A percentile compares a stretch with the other conserved stretches of the same genome.
phyloP scores from a whole-genome alignment of 2,888 invertebrate species.

The Apodemia arnacis region DNA sequence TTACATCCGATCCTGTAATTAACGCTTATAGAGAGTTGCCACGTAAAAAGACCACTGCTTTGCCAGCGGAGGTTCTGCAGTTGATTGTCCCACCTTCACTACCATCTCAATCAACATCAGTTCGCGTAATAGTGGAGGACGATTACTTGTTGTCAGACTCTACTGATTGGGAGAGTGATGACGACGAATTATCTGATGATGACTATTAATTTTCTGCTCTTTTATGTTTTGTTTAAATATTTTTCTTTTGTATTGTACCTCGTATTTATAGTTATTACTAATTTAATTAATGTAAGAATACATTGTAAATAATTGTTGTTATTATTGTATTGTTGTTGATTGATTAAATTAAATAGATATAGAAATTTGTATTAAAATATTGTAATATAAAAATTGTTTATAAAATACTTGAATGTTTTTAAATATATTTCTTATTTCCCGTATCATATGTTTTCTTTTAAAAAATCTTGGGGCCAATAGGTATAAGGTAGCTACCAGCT shows the following conservation, averaged over 20 bases:
- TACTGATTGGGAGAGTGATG: not conserved
- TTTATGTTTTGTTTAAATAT: conserved; percentile 9
- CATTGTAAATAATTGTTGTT: conserved; percentile 9
- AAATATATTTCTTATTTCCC: too few relatives aligned
- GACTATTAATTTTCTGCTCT: conserved; percentile 7
- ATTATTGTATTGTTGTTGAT: conserved; percentile 9
- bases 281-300: conserved; percentile 14
- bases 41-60: conserved; percentile 3
- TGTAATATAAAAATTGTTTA: too few relatives aligned
- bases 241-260: not conserved
- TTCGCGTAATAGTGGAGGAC: not conserved
- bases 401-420: too few relatives aligned
- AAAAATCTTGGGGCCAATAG: too few relatives aligned
- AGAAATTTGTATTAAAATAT: not conserved
- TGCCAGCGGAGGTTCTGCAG: conserved; percentile 1
- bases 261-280: conserved; percentile 9
- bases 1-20: not conserved
- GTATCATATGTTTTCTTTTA: too few relatives aligned
- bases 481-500: not conserved
- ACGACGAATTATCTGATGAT: conserved; percentile 3
- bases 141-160: conserved; percentile 12
- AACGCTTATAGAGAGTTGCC: not conserved
- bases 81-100: not conserved
- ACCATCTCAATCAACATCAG: not conserved
- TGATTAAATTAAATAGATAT: conserved; percentile 6